Conservation (phyloP, 1,140 invertebrate species). For the Chrysopa pallens region DNA sequence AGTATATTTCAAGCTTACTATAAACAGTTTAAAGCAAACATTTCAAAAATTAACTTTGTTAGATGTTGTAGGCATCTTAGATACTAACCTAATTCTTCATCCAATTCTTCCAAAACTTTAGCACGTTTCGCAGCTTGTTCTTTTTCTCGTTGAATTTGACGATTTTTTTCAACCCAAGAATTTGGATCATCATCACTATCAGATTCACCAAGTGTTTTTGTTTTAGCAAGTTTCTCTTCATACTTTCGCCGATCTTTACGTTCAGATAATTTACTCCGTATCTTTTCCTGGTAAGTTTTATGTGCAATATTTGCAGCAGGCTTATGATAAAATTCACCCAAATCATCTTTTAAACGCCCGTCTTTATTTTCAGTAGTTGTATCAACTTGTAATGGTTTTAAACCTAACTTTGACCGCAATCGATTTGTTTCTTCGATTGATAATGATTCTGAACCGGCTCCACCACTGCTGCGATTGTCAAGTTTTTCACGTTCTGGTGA, state of each 20-base stretch:
- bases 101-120: constrained; percentile 84
- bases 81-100: constrained; percentile 54
- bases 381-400: constrained; percentile 75
- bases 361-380: constrained; percentile 25
- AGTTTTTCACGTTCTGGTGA: constrained; percentile 14
- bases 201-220: constrained; percentile 53
- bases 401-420: constrained; percentile 75
- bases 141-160: constrained; percentile 61
- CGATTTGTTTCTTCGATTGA: constrained; percentile 87
- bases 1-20: too few species aligned
- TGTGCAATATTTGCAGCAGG: constrained; percentile 69
- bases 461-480: constrained; percentile 14
- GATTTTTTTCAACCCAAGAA: constrained; percentile 69
- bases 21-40: too few species aligned
- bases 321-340: constrained; percentile 84
- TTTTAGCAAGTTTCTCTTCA: constrained; percentile 46
- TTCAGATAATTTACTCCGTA: constrained; percentile 61
- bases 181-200: constrained; percentile 50
- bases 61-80: too few species aligned
- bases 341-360: constrained; percentile 50
- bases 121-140: constrained; percentile 75
- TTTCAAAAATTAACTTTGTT: too few species aligned
- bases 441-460: constrained; percentile 35
- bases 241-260: constrained; percentile 66
- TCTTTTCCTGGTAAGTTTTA: constrained; percentile 58